phyloP scores from a whole-genome alignment of 2,797 vertebrate genomes.

The Liparis tanakae region DNA sequence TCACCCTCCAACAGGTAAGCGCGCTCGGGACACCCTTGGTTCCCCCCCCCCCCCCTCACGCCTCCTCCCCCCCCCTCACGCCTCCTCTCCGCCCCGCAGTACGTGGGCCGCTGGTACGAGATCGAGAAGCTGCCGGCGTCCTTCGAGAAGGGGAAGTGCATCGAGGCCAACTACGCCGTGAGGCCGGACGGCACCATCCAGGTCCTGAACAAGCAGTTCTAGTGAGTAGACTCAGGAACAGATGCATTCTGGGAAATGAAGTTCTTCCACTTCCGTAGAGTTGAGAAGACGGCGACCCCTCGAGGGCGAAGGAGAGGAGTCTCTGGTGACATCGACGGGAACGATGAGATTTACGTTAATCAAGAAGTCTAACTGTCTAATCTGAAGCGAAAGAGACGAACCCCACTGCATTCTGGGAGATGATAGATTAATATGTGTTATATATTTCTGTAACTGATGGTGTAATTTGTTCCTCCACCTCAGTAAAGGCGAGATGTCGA shows the following conservation, averaged over 20 bases:
- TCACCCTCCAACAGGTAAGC: conserved; percentile 83
- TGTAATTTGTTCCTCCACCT: background rate
- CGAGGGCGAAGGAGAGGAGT: too few species aligned
- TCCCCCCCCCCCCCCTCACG: background rate
- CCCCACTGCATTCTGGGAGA: background rate
- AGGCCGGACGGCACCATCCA: conserved; percentile 85
- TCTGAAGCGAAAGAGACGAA: background rate
- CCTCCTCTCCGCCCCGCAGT: conserved; percentile 55
- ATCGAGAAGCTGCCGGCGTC: conserved; percentile 87
- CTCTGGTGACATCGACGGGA: too few species aligned
- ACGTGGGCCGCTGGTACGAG: conserved; percentile 91
- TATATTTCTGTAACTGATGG: background rate
- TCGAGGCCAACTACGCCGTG: conserved; percentile 85
- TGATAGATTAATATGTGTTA: background rate
- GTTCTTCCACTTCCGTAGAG: too few species aligned
- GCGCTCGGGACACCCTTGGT: background rate
- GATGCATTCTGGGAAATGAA: background rate
- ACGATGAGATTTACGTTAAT: too few species aligned
- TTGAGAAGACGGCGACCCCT: too few species aligned
- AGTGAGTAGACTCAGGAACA: conserved; percentile 70
- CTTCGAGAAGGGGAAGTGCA: conserved; percentile 88
- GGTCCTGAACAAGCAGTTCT: conserved; percentile 81
- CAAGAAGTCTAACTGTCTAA: too few species aligned
- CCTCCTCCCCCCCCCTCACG: background rate
- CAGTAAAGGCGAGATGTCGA: conserved; percentile 83